These are phyloP conservation scores for Mystacides longicornis DNA, from an alignment of 2,888 invertebrate species.

Conservation along the genomic window DNA sequence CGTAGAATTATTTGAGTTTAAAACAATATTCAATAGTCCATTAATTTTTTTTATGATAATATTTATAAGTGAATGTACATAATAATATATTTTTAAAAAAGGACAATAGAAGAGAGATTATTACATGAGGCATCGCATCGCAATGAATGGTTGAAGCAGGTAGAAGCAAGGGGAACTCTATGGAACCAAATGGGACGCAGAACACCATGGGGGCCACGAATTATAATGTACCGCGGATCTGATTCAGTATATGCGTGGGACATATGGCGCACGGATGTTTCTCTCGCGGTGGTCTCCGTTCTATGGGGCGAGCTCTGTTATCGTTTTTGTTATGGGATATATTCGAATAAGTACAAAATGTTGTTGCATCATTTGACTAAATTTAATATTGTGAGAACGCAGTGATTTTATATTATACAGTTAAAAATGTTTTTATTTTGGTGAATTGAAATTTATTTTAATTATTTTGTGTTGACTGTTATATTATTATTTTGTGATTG, in stretches of 20 bases:
- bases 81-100: background rate
- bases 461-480: too few relatives aligned
- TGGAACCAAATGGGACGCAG: background rate
- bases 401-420: too few relatives aligned
- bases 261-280: background rate
- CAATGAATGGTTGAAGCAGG: background rate
- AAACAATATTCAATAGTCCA: slow-evolving; percentile 1
- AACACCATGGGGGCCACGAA: slow-evolving; percentile 2
- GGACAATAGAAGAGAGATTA: background rate
- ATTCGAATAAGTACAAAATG: background rate
- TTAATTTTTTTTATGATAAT: background rate
- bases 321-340: too few relatives aligned
- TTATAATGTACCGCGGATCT: background rate
- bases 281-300: background rate
- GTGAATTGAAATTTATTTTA: too few relatives aligned
- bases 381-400: too few relatives aligned
- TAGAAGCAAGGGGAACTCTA: background rate
- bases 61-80: background rate
- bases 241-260: background rate
- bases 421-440: too few relatives aligned
- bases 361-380: too few relatives aligned
- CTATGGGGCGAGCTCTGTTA: too few relatives aligned
- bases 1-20: too few relatives aligned
- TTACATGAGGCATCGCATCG: background rate
- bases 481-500: too few relatives aligned